These are phyloP conservation scores for Anticlea derivata DNA, from an alignment of 2,888 invertebrate genomes.

Conservation along the genomic window DNA sequence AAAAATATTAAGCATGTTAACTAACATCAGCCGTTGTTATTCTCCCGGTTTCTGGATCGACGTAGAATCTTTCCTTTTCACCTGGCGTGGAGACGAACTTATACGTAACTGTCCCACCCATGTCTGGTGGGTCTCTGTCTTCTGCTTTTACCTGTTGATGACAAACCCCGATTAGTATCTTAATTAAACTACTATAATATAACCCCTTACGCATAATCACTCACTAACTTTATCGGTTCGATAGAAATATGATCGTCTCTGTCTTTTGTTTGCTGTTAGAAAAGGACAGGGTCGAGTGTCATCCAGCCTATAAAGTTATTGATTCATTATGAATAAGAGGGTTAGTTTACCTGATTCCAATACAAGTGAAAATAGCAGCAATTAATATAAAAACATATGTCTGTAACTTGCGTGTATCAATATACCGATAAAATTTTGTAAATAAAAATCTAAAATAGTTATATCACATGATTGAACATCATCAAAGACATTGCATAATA, in stretches of 20 bases:
- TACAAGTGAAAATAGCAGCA: background rate
- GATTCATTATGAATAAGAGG: too few relatives aligned
- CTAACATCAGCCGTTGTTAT: slow-evolving; percentile 89
- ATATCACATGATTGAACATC: slow-evolving; percentile 1
- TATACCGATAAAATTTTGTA: background rate
- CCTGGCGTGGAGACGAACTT: slow-evolving; percentile 90
- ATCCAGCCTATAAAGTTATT: too few relatives aligned
- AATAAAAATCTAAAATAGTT: background rate
- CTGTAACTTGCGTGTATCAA: background rate
- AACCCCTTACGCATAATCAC: too few relatives aligned
- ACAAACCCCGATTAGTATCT: background rate
- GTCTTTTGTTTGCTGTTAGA: too few relatives aligned
- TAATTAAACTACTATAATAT: background rate
- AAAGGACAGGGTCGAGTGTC: too few relatives aligned
- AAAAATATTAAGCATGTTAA: too few relatives aligned
- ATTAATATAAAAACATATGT: too few relatives aligned
- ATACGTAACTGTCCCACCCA: slow-evolving; percentile 92
- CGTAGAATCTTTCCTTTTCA: slow-evolving; percentile 90
- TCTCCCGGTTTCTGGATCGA: slow-evolving; percentile 89
- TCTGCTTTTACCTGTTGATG: slow-evolving; percentile 85
- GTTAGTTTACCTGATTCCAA: background rate
- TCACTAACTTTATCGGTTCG: too few relatives aligned
- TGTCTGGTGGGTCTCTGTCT: slow-evolving; percentile 89
- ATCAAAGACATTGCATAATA: slow-evolving; percentile 2
- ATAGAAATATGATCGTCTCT: too few relatives aligned